These are phyloP conservation scores for Laterallus jamaicensis DNA, from an alignment of 2,113 vertebrate species.

Conservation along the genomic window DNA sequence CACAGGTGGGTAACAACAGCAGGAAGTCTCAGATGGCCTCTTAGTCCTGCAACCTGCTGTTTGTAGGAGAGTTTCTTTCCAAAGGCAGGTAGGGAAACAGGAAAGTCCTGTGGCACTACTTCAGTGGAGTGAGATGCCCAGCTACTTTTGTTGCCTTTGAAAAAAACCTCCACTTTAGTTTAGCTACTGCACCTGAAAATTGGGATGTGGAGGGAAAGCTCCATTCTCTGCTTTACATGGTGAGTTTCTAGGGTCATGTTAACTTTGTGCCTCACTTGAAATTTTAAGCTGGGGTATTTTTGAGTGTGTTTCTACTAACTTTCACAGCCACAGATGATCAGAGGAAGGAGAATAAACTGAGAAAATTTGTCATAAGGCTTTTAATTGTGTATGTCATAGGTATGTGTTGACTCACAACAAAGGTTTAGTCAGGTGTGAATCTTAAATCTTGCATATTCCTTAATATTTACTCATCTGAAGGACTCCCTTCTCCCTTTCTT, in stretches of 20 bases:
- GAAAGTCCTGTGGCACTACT: background rate
- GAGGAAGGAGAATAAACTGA: background rate
- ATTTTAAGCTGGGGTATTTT: background rate
- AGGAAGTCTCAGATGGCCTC: background rate
- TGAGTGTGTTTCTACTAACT: background rate
- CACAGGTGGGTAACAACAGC: conserved; percentile 47
- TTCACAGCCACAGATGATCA: background rate
- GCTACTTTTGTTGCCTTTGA: background rate
- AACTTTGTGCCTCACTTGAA: background rate
- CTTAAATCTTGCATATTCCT: background rate
- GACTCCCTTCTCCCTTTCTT: background rate
- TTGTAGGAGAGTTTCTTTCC: background rate
- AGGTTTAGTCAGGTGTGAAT: background rate
- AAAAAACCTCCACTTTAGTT: background rate
- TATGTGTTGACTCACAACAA: background rate
- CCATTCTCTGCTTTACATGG: background rate
- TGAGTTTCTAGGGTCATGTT: background rate
- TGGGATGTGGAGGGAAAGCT: background rate
- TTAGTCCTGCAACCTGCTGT: background rate
- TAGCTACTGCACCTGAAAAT: background rate
- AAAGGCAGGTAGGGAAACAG: background rate
- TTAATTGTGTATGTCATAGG: background rate
- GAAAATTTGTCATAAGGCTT: background rate
- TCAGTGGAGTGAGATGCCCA: background rate
- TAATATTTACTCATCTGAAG: background rate